Evolutionary conservation across 2,797 vertebrate genomes (phyloP).

Genomic region (Poeciliopsis gracilis): DNA sequence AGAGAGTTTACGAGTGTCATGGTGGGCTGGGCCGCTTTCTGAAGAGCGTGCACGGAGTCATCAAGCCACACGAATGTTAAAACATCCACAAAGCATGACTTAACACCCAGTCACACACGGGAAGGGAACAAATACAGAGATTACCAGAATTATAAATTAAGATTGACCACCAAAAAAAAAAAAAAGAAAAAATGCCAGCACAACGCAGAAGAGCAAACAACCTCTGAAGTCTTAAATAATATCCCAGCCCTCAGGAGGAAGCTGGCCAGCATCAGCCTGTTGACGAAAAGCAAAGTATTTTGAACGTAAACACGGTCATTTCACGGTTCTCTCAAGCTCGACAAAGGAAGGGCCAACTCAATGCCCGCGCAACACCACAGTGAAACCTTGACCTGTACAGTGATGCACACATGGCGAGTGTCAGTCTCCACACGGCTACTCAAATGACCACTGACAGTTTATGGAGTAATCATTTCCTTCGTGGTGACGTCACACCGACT

Average conservation of each 20-base stretch:
- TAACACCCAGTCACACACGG: neutral
- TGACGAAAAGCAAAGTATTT: neutral
- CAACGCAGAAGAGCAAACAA: neutral
- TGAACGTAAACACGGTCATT: neutral
- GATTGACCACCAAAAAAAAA: neutral
- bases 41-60: no score
- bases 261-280: neutral
- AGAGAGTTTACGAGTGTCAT: no score
- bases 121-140: neutral
- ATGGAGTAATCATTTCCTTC: constrained; percentile 59
- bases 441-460: constrained; percentile 62
- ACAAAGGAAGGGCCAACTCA: neutral
- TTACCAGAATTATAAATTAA: neutral
- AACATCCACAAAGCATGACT: neutral
- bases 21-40: no score
- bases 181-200: constrained; percentile 4
- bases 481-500: constrained; percentile 63
- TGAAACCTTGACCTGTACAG: constrained; percentile 18
- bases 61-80: neutral
- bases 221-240: neutral
- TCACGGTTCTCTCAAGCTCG: neutral
- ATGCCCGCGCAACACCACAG: constrained; percentile 1
- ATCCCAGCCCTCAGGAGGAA: neutral
- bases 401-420: constrained; percentile 48
- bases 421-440: constrained; percentile 47